These are phyloP conservation scores for Monodelphis domestica DNA, from an alignment of 2,797 vertebrate species.

Conservation along the genomic window DNA sequence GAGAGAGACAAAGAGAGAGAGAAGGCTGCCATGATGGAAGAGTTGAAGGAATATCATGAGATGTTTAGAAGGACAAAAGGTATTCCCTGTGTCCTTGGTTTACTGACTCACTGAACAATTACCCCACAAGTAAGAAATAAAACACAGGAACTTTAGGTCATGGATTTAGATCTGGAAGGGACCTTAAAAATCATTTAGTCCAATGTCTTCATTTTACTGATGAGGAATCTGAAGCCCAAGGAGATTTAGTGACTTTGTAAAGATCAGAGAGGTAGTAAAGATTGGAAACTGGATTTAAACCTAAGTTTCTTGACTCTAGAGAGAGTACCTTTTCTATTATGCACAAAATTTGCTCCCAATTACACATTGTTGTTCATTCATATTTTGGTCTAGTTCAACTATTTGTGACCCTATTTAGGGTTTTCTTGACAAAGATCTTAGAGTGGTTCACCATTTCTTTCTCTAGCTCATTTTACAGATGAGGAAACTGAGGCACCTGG, in stretches of 20 bases:
- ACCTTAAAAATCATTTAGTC: background rate
- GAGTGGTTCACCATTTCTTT: no score
- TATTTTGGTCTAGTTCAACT: no score
- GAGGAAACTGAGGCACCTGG: no score
- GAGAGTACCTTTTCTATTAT: background rate
- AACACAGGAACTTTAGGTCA: background rate
- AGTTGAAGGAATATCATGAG: background rate
- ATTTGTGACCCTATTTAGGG: no score
- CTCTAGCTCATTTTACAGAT: no score
- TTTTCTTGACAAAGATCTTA: no score
- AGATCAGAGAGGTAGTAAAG: background rate
- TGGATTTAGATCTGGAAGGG: background rate
- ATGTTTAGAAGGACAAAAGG: background rate
- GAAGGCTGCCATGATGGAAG: background rate
- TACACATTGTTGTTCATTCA: no score
- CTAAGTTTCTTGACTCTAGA: background rate
- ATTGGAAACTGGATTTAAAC: background rate
- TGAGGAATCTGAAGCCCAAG: background rate
- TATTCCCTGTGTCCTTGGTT: background rate
- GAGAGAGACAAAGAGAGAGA: accelerated
- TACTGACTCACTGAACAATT: background rate
- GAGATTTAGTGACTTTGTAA: background rate
- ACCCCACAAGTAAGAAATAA: background rate
- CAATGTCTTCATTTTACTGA: background rate
- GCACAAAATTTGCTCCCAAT: background rate